These are phyloP conservation scores for Leguminivora glycinivorella DNA, from an alignment of 1,140 invertebrate species.

Conservation along the genomic window DNA sequence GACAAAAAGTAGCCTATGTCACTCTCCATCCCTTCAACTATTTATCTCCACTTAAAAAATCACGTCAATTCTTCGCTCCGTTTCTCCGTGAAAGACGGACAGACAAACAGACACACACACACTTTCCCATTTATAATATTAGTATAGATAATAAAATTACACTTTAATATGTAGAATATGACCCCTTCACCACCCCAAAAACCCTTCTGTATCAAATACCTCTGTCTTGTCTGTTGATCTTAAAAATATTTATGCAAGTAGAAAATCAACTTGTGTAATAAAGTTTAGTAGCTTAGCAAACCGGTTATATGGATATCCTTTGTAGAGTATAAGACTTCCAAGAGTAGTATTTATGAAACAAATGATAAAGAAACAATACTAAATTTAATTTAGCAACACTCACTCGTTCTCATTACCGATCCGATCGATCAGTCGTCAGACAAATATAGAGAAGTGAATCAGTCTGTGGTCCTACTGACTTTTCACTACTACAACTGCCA, in stretches of 20 bases:
- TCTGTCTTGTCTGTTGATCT: background rate
- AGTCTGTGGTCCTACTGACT: too few species aligned
- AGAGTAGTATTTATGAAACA: background rate
- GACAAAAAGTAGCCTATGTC: too few species aligned
- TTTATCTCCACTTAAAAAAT: too few species aligned
- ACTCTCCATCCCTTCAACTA: too few species aligned
- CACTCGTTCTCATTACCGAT: background rate
- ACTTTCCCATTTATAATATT: too few species aligned
- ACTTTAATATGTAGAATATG: background rate
- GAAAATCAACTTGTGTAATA: background rate
- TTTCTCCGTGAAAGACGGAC: too few species aligned
- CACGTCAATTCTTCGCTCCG: too few species aligned
- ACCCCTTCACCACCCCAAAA: too few species aligned
- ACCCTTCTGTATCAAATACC: background rate
- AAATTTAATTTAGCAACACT: constrained; percentile 23
- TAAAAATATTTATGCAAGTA: background rate
- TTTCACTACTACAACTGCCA: too few species aligned
- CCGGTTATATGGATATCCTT: background rate
- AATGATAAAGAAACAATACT: background rate
- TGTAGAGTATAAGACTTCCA: background rate
- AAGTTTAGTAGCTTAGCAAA: background rate
- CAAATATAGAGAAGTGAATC: background rate
- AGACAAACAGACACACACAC: too few species aligned
- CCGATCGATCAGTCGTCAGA: constrained; percentile 1
- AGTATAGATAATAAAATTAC: too few species aligned